Evolutionary conservation across 2,113 vertebrate species (phyloP), one percentile per base, ranked within the genome.

Genomic region (Phrynosoma blainvillii): DNA sequence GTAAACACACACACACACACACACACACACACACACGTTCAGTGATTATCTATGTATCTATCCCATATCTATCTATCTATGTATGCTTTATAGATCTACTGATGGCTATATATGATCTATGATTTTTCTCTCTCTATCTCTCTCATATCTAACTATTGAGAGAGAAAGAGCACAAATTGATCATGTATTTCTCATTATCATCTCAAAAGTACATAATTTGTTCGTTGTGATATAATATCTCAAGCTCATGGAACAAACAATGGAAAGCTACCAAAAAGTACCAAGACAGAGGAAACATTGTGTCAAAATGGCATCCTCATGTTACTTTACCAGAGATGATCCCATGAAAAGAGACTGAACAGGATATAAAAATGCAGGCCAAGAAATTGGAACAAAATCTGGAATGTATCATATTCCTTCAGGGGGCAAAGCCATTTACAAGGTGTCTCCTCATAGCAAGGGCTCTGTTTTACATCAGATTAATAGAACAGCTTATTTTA

Each of bases 401-500:
- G 87, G 87, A 83, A 66, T 47, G 21, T 65, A 88, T 88, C 80
- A 77, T 88, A 83, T 83, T 88, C 42, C 59, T 70, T 83, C 62
- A 83, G 81, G 62, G 73, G 74, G 73, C 74, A 70, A 77, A 83
- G 21, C 62, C 87, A 83, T 88, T 88, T 88, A 88, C n/a, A 88
- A 88, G 87, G 87, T 88, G 80, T 83, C 87, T 83, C 73, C 42
- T 88, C 74, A 83, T 88, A 88, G 73, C 59, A 76, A 77, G 68
- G 62, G 80, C 80, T 77, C 87, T 88, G 87, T 73, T 88, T 77
- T 83, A 68, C 42, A 78, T 88, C 87, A 83, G 66, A 88, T 88
- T 88, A 83, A 88, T 83, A 88, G n/a, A 56, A 84, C 86, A 90
- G 82, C 88, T 88, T 82, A 86, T 65, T 52, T 84, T 92, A 80